Evolutionary conservation across 2,888 invertebrate species (phyloP), one percentile per base, ranked within the genome.

Genomic region (Dynastes tityus): DNA sequence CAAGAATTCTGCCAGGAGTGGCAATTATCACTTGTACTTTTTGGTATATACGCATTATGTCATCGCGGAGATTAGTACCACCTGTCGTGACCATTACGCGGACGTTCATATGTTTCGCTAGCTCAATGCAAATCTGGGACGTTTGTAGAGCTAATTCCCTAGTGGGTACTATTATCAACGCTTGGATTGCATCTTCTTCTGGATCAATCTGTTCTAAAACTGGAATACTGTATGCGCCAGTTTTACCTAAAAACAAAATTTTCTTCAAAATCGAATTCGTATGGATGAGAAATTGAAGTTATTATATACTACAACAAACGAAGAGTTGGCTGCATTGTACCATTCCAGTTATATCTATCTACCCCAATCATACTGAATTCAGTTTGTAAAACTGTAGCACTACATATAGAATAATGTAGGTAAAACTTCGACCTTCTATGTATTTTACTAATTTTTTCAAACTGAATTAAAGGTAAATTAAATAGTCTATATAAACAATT

Each of bases 11-110:
- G 85, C 99, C 99, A 82, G 99, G 99, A 82, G 99, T 99, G 82
- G 99, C 99, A 88, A 99, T 98, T 87, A 99, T 97, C 84, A 98
- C 94, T 92, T 99, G 99, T 88, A 98, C 98, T 92, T 98, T 97
- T 90, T 99, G 98, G 91, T 98, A 98, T 89, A 99, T 96, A 90
- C 99, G 95, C 96, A 99, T 97, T 89, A 99, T 99, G 90, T 99
- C 99, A 90, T 99, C 99, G 88, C 98, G 95, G 86, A 97, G 92
- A 90, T 96, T 96, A 84, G 99, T 99, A 85, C 99, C 99, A 88
- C 99, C 99, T 84, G 99, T 99, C 85, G 99, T 99, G 82, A 99
- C 99, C 99, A 99, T 99, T 83, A 98, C 97, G 89, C 98, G 96
- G 86, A 98, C 94, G 88, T 97, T 95, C 91, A 98, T 93, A 90